Base-by-base conservation (phyloP, 1,140 invertebrate genomes). In the Ceratina australensis region DNA sequence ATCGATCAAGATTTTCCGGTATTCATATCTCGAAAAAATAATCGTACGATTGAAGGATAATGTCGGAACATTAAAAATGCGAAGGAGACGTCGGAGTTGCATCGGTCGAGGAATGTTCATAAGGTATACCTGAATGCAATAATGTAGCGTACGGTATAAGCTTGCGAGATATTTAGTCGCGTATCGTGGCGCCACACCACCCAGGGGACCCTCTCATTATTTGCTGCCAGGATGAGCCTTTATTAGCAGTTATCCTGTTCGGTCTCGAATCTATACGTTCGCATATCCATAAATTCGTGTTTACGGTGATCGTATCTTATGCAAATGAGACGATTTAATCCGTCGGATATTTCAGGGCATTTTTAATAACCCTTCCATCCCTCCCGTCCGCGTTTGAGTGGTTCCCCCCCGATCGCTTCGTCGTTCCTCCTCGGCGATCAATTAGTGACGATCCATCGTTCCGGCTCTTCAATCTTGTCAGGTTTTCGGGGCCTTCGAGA, bases 251-350 rank as follows among this genome's bases (percentile, higher is more conserved):
- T 91, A 91, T 90, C 83, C 86, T 83, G 87, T 90, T 90, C 84
- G 80, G 86, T 87, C 87, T 89, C 87, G 89, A 91, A 92, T 91
- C 91, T 90, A 92, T 91, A 92, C 87, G 86, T 89, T 87, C 87
- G 81, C 88, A 88, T 89, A 91, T 89, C 84, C 90, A 90, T 91
- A 91, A 91, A 91, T 91, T 91, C 83, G 85, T 87, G 85, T 91
- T 91, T 90, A 91, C 90, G 86, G 82, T 88, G 90, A 89, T 72
- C 89, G 88, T 91, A 91, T 91, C 88, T 92, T 92, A 92, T 92
- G 91, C 89, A 92, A 92, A 92, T 91, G 84, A 92, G 91, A 89
- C 88, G 88, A 90, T 92, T 92, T 90, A 90, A 91, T 91, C 87
- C 87, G 82, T 63, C 83, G 81, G 86, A 89, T 90, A 88, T 90